phyloP scores from a whole-genome alignment of 2,797 vertebrate genomes.

The Sebastes kiyomatsui region DNA sequence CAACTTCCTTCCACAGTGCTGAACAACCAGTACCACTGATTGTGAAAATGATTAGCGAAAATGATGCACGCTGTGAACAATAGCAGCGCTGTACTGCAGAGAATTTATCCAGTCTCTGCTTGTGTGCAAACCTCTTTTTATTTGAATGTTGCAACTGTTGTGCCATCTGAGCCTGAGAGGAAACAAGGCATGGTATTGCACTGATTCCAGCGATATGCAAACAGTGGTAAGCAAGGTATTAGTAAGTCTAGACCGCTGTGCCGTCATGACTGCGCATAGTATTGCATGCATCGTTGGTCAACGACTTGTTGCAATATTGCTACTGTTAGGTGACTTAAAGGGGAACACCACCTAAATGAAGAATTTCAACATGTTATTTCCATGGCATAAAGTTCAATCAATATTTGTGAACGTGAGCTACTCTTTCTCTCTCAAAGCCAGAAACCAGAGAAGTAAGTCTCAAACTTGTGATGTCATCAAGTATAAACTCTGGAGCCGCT shows the following conservation, averaged over 20 bases:
- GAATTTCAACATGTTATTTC: background rate
- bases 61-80: background rate
- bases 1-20: slow-evolving; percentile 47
- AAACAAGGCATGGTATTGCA: slow-evolving; percentile 3
- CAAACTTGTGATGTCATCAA: background rate
- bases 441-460: background rate
- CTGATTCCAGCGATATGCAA: slow-evolving; percentile 32
- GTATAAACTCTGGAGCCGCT: background rate
- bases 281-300: background rate
- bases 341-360: background rate
- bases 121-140: background rate
- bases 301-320: background rate
- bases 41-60: slow-evolving; percentile 11
- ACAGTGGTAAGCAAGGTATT: background rate
- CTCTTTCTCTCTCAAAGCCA: background rate
- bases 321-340: background rate
- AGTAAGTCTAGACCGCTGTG: background rate
- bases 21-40: slow-evolving; percentile 4
- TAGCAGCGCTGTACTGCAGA: background rate
- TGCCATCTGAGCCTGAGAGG: slow-evolving; percentile 23
- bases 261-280: background rate
- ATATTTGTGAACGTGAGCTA: background rate
- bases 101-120: background rate
- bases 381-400: background rate
- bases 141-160: slow-evolving; percentile 25